Conservation (phyloP, 2,797 vertebrate genomes). For the Lacerta bilineata region DNA sequence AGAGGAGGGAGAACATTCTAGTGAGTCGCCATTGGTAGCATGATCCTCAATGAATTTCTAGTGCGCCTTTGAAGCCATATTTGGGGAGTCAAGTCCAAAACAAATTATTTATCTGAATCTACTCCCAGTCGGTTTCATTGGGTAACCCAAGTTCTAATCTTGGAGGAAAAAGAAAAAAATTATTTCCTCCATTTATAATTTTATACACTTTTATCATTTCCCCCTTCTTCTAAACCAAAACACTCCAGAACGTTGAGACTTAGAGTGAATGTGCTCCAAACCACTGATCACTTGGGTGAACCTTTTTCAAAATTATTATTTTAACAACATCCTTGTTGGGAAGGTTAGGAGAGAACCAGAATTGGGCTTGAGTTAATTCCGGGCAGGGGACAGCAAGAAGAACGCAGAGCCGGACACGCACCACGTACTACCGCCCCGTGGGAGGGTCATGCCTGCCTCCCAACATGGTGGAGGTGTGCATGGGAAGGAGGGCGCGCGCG, state of each 20-base stretch:
- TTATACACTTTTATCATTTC: neutral
- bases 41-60: too few species aligned
- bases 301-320: neutral
- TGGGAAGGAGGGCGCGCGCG: neutral
- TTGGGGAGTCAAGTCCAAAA: neutral
- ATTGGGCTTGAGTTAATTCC: neutral
- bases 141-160: neutral
- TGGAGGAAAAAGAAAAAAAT: neutral
- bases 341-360: neutral
- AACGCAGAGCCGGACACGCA: too few species aligned
- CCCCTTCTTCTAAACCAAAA: too few species aligned
- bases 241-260: neutral
- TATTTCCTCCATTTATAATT: neutral
- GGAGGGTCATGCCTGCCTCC: neutral
- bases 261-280: neutral
- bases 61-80: neutral
- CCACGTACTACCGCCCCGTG: neutral
- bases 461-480: conserved; percentile 37
- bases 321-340: neutral
- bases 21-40: too few species aligned
- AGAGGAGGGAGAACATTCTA: too few species aligned
- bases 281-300: neutral
- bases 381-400: conserved; percentile 5
- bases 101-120: neutral
- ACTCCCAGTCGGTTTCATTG: neutral